A percentile compares a stretch with the other conserved stretches of the same genome.
Conservation (phyloP, 2,797 vertebrate genomes). For the Naso thynnoides region DNA sequence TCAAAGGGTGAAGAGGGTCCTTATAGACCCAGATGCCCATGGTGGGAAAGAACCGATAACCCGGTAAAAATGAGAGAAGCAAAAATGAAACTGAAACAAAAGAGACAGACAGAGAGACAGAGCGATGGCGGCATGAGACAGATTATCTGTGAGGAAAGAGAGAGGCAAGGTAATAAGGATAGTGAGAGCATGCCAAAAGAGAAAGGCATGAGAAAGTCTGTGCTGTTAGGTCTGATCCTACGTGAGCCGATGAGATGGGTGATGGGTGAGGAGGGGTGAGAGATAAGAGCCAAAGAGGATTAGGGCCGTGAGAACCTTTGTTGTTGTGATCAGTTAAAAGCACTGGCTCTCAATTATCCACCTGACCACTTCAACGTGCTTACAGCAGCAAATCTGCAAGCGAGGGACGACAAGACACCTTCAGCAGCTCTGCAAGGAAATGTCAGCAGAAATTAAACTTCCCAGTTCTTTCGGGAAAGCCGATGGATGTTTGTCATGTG, state of each 20-base stretch:
- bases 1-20: conserved; percentile 63
- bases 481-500: not conserved
- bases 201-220: conserved; percentile 77
- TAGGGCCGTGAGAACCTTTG: conserved; percentile 82
- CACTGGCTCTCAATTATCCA: conserved; percentile 70
- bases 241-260: conserved; percentile 77
- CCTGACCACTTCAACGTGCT: conserved; percentile 74
- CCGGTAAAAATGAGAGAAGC: conserved; percentile 30
- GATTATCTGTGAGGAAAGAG: conserved; percentile 61
- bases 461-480: not conserved
- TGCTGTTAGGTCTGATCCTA: conserved; percentile 69
- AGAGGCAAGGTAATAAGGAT: conserved; percentile 64
- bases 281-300: conserved; percentile 83
- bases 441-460: not conserved
- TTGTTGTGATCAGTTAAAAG: conserved; percentile 84
- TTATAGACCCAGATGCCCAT: conserved; percentile 69
- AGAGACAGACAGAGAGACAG: not conserved
- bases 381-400: conserved; percentile 64
- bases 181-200: conserved; percentile 54
- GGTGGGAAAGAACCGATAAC: conserved; percentile 60
- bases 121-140: not conserved
- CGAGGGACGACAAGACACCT: conserved; percentile 39
- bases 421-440: conserved; percentile 8
- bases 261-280: conserved; percentile 72
- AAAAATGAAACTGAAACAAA: conserved; percentile 11